A percentile compares a stretch with the other conserved stretches of the same genome.
Evolutionary conservation across 2,113 vertebrate species (phyloP).

Genomic region (Ptilorrhoa leucosticta): DNA sequence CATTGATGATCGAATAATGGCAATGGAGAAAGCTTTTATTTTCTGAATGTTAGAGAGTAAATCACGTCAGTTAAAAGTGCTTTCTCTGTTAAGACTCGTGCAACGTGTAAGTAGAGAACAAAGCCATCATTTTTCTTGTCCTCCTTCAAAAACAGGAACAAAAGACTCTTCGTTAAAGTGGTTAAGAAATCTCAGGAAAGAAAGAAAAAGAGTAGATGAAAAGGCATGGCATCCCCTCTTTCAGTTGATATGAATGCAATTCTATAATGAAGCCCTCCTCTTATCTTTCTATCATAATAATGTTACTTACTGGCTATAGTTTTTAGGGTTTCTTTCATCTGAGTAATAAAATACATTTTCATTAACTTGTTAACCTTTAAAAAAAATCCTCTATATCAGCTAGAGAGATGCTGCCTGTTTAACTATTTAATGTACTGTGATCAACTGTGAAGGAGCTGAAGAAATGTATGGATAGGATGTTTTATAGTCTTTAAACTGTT

Average conservation of each 20-base stretch:
- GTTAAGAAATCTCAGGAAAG: background rate
- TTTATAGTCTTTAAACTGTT: background rate
- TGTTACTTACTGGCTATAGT: background rate
- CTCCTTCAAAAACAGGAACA: background rate
- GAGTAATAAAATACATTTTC: background rate
- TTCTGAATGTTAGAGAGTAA: background rate
- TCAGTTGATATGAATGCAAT: background rate
- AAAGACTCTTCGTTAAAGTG: background rate
- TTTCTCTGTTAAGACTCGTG: background rate
- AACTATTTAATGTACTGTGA: background rate
- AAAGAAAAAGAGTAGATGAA: background rate
- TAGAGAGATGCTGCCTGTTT: background rate
- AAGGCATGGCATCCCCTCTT: background rate
- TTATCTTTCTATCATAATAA: background rate
- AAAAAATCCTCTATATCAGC: background rate
- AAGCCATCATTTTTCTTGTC: background rate
- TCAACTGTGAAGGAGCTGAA: background rate
- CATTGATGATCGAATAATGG: background rate
- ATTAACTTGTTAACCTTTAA: background rate
- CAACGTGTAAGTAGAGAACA: background rate
- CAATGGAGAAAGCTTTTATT: background rate
- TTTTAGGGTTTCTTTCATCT: background rate
- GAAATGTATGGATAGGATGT: background rate
- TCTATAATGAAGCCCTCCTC: background rate
- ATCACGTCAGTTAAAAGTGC: background rate